A percentile compares a stretch with the other conserved stretches of the same genome.
These are phyloP conservation scores for Cotesia chilonis DNA, from an alignment of 1,140 invertebrate genomes.

Conservation along the genomic window DNA sequence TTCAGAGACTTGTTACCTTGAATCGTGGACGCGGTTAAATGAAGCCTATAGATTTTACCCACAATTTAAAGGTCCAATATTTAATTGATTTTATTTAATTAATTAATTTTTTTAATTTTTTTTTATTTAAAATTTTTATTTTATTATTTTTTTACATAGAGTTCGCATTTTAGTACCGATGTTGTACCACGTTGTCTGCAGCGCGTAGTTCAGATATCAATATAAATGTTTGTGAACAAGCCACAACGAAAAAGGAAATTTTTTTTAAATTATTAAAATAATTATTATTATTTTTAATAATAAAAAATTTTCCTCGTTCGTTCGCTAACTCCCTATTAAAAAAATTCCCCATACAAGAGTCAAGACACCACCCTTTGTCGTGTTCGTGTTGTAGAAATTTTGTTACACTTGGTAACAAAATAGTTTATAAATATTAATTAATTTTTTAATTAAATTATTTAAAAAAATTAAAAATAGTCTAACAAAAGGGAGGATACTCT, in stretches of 20 bases:
- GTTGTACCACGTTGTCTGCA: conserved; percentile 63
- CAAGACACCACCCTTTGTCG: conserved; percentile 55
- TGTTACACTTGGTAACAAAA: conserved; percentile 47
- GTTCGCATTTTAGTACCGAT: conserved; percentile 44
- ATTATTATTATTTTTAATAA: neutral
- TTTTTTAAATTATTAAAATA: conserved; percentile 1
- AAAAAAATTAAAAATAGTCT: neutral
- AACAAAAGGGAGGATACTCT: conserved; percentile 41
- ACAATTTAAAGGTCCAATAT: conserved; percentile 11
- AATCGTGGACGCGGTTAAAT: conserved; percentile 44
- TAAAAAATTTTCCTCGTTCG: conserved; percentile 32
- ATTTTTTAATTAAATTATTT: neutral
- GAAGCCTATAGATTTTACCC: conserved; percentile 18
- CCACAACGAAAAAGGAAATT: conserved; percentile 35
- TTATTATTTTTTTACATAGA: conserved; percentile 11
- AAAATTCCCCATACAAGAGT: conserved; percentile 48
- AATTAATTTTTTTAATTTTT: conserved; percentile 13
- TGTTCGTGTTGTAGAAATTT: conserved; percentile 52
- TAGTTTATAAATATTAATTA: neutral
- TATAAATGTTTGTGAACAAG: conserved; percentile 39
- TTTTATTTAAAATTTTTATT: neutral
- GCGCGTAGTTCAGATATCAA: conserved; percentile 49
- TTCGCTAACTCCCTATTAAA: conserved; percentile 45
- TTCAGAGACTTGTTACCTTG: conserved; percentile 66
- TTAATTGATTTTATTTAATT: conserved; percentile 22